Percentiles rank a stretch among this genome's conserved stretches.
phyloP scores from a whole-genome alignment of 2,113 vertebrate species.

The Vireo altiloquus region DNA sequence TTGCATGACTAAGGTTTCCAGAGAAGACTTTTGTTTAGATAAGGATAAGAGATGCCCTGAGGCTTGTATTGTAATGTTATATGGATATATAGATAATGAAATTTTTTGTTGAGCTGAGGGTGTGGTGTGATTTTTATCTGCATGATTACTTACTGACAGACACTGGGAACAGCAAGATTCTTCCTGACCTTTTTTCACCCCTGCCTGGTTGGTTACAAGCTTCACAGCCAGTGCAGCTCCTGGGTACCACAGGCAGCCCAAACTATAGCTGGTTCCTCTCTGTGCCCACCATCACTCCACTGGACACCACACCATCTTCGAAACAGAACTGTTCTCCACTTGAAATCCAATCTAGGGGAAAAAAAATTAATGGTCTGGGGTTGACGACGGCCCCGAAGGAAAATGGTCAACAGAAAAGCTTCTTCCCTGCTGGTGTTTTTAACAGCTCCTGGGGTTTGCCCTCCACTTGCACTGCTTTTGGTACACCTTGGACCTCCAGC shows the following conservation, averaged over 20 bases:
- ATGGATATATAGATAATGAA: conserved; percentile 50
- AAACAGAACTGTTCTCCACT: neutral
- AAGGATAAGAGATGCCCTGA: conserved; percentile 65
- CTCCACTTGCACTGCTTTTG: neutral
- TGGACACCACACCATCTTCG: neutral
- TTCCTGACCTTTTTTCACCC: conserved; percentile 55
- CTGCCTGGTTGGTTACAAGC: neutral
- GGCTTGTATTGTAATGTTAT: conserved; percentile 64
- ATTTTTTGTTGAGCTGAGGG: conserved; percentile 59
- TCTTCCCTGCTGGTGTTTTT: neutral
- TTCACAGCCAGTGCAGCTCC: neutral
- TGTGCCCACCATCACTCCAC: neutral
- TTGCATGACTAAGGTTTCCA: conserved; percentile 68
- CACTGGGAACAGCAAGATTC: conserved; percentile 29
- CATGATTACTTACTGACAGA: conserved; percentile 63
- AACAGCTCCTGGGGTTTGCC: neutral
- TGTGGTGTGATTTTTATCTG: conserved; percentile 64
- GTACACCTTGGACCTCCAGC: neutral
- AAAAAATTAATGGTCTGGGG: neutral
- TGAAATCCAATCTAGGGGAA: neutral
- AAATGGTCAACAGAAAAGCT: neutral
- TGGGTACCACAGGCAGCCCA: neutral
- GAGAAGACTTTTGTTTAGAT: conserved; percentile 69
- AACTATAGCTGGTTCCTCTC: neutral
- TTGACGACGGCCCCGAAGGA: neutral